These are phyloP conservation scores for Cerceris rybyensis DNA, from an alignment of 2,888 invertebrate genomes.

Conservation along the genomic window DNA sequence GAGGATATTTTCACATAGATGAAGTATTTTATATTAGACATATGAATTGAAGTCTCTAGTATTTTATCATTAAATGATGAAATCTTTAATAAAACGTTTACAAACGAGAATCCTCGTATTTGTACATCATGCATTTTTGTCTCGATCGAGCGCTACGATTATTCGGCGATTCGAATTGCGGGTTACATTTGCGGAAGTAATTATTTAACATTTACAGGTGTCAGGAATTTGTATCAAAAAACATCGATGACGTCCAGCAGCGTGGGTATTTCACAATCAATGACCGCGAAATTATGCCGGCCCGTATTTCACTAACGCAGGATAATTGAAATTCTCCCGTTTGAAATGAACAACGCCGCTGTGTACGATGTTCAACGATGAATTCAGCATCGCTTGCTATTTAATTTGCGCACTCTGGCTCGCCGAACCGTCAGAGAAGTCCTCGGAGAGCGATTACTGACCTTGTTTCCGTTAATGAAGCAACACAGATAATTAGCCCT, in stretches of 20 bases:
- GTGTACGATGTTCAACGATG: conserved; percentile 43
- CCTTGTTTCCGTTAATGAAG: conserved; percentile 50
- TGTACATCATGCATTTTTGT: too few relatives aligned
- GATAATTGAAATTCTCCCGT: conserved; percentile 59
- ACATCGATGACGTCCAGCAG: conserved; percentile 25
- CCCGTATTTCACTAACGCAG: conserved; percentile 14
- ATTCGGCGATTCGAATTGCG: neutral
- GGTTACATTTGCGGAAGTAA: neutral
- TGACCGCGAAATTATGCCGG: conserved; percentile 44
- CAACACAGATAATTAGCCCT: conserved; percentile 25
- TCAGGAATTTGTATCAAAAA: conserved; percentile 28
- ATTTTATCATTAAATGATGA: too few relatives aligned
- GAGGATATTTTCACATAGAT: too few relatives aligned
- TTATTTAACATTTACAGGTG: conserved; percentile 32
- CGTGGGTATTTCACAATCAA: conserved; percentile 46
- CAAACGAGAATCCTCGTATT: too few relatives aligned
- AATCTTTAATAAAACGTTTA: too few relatives aligned
- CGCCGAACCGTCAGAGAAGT: conserved; percentile 26
- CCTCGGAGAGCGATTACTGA: conserved; percentile 41
- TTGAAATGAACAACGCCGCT: conserved; percentile 45
- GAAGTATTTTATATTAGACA: too few relatives aligned
- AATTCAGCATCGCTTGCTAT: conserved; percentile 43
- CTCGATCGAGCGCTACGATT: neutral
- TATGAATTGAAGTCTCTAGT: too few relatives aligned
- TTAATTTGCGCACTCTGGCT: conserved; percentile 36